Conservation (phyloP, 2,113 vertebrate genomes). For the Trematomus loennbergii region DNA sequence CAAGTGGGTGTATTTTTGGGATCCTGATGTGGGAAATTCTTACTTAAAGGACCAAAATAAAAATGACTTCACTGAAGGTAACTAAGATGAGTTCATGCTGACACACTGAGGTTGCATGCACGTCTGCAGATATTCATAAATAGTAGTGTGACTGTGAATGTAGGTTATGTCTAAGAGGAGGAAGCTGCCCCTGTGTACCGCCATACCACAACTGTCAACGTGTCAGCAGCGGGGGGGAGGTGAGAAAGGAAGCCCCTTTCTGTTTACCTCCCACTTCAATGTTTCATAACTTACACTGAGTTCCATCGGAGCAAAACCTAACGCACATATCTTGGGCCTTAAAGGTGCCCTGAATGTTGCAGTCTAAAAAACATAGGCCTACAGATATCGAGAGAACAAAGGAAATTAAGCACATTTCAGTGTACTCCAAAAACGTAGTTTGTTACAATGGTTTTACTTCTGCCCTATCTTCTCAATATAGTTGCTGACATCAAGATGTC, state of each 20-base stretch:
- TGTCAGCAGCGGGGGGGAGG: not conserved
- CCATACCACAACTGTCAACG: slow-evolving; percentile 1
- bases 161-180: not conserved
- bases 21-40: slow-evolving; percentile 22
- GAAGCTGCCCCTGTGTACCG: not conserved
- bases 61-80: not conserved
- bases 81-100: slow-evolving; percentile 2
- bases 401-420: too few relatives aligned
- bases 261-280: not conserved
- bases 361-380: not conserved
- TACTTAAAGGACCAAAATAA: not conserved
- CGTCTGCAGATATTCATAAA: not conserved
- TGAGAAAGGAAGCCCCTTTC: not conserved
- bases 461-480: not conserved
- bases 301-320: not conserved
- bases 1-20: not conserved
- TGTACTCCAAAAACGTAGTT: not conserved
- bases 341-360: not conserved
- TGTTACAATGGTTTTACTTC: not conserved
- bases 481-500: not conserved
- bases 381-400: not conserved
- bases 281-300: not conserved
- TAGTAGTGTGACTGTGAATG: not conserved
- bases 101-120: not conserved
- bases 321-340: not conserved